phyloP scores from a whole-genome alignment of 23 tunicate species.

The Ciona savignyi region DNA sequence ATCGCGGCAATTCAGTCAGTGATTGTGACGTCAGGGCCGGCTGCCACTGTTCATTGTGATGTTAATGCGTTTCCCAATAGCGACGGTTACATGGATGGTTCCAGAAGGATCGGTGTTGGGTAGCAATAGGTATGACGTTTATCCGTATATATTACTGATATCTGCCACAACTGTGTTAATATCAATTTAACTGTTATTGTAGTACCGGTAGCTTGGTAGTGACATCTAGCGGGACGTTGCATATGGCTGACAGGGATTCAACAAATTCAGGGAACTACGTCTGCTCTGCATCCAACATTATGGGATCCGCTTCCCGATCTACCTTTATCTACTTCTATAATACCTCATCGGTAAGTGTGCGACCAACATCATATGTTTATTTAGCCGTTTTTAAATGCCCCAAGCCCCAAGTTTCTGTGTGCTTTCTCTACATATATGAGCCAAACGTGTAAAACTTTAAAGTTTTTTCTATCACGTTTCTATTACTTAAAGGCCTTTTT shows the following conservation, averaged over 20 bases:
- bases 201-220: conserved; percentile 76
- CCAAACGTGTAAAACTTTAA: too few relatives aligned
- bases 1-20: conserved; percentile 31
- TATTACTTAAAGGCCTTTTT: too few relatives aligned
- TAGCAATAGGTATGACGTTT: conserved; percentile 27
- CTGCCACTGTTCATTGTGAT: conserved; percentile 32
- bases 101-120: conserved; percentile 18
- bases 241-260: conserved; percentile 43
- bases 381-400: too few relatives aligned
- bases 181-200: background rate
- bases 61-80: conserved; percentile 69
- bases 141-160: too few relatives aligned
- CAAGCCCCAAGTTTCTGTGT: too few relatives aligned
- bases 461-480: too few relatives aligned
- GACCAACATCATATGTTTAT: too few relatives aligned
- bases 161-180: too few relatives aligned
- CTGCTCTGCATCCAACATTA: conserved; percentile 48
- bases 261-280: conserved; percentile 49
- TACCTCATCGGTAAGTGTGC: conserved; percentile 36
- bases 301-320: conserved; percentile 35
- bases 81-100: conserved; percentile 53
- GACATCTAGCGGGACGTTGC: conserved; percentile 79
- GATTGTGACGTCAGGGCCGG: conserved; percentile 20
- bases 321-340: conserved; percentile 66
- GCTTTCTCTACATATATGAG: too few relatives aligned